phyloP scores from a whole-genome alignment of 2,113 vertebrate species.

The Azemiops feae region DNA sequence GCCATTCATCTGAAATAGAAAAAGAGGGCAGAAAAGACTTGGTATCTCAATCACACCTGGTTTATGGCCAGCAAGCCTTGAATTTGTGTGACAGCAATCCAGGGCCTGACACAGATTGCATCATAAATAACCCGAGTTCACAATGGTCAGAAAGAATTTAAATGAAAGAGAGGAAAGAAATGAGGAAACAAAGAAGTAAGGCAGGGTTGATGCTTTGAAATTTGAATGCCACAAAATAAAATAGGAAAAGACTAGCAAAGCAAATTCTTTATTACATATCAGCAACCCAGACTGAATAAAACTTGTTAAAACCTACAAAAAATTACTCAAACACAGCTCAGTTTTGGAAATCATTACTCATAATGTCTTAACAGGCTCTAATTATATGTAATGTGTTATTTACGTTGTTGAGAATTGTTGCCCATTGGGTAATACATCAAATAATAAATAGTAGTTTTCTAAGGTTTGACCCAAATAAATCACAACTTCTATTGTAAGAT shows the following conservation, averaged over 20 bases:
- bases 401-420: background rate
- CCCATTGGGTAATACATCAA: background rate
- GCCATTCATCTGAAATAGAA: slow-evolving; percentile 28
- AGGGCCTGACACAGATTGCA: slow-evolving; percentile 49
- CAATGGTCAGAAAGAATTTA: slow-evolving; percentile 39
- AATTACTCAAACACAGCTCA: background rate
- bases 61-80: slow-evolving; percentile 46
- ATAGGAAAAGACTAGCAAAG: background rate
- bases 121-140: slow-evolving; percentile 50
- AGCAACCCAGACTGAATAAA: background rate
- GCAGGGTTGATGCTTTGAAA: background rate
- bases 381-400: background rate
- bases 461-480: background rate
- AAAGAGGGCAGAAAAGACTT: slow-evolving; percentile 30
- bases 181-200: slow-evolving; percentile 1
- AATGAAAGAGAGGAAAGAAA: slow-evolving; percentile 22
- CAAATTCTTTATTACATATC: background rate
- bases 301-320: background rate
- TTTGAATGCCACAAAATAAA: background rate
- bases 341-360: background rate
- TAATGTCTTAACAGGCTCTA: background rate
- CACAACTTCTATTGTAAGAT: background rate
- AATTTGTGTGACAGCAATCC: slow-evolving; percentile 54
- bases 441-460: background rate
- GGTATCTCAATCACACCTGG: slow-evolving; percentile 40